These are phyloP conservation scores for Troides helena DNA, from an alignment of 2,888 invertebrate species.

Conservation along the genomic window DNA sequence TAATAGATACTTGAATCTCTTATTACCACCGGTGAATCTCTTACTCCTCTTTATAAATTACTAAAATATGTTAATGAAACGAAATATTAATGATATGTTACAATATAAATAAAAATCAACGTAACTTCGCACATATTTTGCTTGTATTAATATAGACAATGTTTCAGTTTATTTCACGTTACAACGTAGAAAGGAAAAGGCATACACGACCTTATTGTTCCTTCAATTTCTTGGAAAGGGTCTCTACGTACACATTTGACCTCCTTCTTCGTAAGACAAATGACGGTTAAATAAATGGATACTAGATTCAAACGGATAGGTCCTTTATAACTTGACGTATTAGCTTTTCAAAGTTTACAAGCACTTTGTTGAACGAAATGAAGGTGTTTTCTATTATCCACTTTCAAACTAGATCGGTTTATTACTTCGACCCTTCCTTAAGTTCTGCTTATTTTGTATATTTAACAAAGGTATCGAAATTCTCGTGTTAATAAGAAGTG, in stretches of 20 bases:
- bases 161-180: neutral
- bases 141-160: no score
- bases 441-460: neutral
- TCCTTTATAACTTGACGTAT: neutral
- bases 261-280: neutral
- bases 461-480: neutral
- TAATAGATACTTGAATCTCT: no score
- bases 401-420: neutral
- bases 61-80: no score
- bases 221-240: neutral
- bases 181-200: neutral
- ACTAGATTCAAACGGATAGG: neutral
- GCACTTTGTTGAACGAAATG: neutral
- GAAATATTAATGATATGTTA: no score
- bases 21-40: no score
- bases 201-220: neutral
- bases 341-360: neutral
- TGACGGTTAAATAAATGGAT: constrained; percentile 2
- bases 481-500: neutral
- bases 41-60: no score
- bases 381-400: neutral
- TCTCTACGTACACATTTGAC: neutral
- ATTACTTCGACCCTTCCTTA: neutral
- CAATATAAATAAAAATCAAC: no score
- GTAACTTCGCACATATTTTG: no score